Base-by-base conservation (phyloP, 2,888 invertebrate genomes). In the Maniola hyperantus region DNA sequence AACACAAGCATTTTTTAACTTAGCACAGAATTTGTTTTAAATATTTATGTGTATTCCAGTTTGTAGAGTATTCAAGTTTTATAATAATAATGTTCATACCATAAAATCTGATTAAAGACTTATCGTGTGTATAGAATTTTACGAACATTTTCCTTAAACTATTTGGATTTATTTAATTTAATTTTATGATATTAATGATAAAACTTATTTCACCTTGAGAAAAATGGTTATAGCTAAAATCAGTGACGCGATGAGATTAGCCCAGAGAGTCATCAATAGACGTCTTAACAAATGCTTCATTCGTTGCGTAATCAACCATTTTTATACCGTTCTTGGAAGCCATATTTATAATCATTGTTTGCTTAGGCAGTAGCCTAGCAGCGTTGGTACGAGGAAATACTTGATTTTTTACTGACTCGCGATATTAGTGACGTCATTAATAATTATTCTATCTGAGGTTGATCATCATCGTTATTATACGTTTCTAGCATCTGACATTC, bases 281-380 rank as follows among this genome's bases (percentile, higher is more conserved):
- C 76, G 77, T 74, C 77, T 73, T 76, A 77, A 78, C 79, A 81
- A 67, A 75, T 74, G 67, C 70, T 67, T 68, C 71, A 77, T 73
- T 78, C 75, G 79, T 91, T 87, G 88, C 91, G 90, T 87, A 89
- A 91, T 83, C 83, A 78, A 73, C 79, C 75, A 76, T 78, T 82
- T 76, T 67, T 74, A 79, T 75, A 74, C 69, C 71, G 75, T 91
- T 89, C 88, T 83, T 57, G 80, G 89, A 90, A 90, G 76, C 80
- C 75, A 84, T 84, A 85, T 79, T 26, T 26, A 84, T 85, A 84
- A 85, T 85, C 73, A 78, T 73, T 79, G 76, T 76, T 76, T 83
- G 77, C 77, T 81, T 76, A 80, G 76, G 76, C 77, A 78, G 82
- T 82, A 83, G 82, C 80, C 73, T 6, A 55, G 53, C 34, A 54